phyloP scores from a whole-genome alignment of 1,140 invertebrate species.

The Medauroidea extradentata region DNA sequence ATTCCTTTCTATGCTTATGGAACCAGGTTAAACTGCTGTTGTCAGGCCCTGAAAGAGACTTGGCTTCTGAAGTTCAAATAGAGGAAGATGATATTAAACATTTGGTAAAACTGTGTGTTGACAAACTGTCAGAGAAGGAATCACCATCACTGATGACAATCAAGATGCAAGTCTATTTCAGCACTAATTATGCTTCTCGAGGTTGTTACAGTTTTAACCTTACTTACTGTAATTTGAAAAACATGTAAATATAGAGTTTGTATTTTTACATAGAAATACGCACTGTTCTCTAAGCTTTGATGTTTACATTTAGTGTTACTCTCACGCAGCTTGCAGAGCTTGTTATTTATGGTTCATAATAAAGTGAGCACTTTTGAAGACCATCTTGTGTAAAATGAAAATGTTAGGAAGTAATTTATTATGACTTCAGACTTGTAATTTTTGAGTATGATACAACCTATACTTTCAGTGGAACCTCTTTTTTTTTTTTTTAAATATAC shows the following conservation, averaged over 20 bases:
- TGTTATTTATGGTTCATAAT: too few relatives aligned
- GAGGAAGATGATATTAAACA: slow-evolving; percentile 1
- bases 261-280: too few relatives aligned
- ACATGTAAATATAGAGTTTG: neutral
- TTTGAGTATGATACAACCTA: too few relatives aligned
- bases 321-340: too few relatives aligned
- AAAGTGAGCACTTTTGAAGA: too few relatives aligned
- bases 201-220: slow-evolving; percentile 21
- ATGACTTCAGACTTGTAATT: too few relatives aligned
- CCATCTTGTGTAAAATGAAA: too few relatives aligned
- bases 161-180: slow-evolving; percentile 66
- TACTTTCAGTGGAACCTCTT: too few relatives aligned
- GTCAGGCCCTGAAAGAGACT: slow-evolving; percentile 6
- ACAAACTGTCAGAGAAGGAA: slow-evolving; percentile 37
- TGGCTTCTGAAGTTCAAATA: neutral
- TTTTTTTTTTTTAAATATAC: too few relatives aligned
- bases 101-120: slow-evolving; percentile 10
- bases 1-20: neutral
- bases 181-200: slow-evolving; percentile 59
- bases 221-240: neutral
- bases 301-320: too few relatives aligned
- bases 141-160: slow-evolving; percentile 45
- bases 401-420: too few relatives aligned
- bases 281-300: too few relatives aligned
- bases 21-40: slow-evolving; percentile 10